A percentile compares a stretch with the other conserved stretches of the same genome.
Evolutionary conservation across 2,797 vertebrate genomes (phyloP).

Genomic region (Sebastes vulpes): DNA sequence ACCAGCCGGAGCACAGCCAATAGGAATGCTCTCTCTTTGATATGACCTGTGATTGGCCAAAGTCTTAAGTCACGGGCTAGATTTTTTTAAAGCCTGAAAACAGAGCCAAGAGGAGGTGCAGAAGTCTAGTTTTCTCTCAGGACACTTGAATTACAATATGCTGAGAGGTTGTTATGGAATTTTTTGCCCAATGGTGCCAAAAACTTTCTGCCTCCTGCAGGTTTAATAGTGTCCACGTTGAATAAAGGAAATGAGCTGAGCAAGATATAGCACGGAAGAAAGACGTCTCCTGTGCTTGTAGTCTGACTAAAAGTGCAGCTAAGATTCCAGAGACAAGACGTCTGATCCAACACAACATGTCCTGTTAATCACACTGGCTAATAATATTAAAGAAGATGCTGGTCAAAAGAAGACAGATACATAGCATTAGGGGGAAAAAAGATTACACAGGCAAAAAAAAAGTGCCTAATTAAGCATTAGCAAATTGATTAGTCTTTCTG

Average conservation of each 20-base stretch:
- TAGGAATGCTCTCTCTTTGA: too few species aligned
- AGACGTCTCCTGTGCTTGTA: conserved; percentile 35
- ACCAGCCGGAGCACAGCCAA: too few species aligned
- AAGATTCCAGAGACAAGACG: conserved; percentile 53
- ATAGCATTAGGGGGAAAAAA: conserved; percentile 8
- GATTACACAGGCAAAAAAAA: conserved; percentile 47
- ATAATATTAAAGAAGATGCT: conserved; percentile 25
- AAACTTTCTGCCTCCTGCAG: too few species aligned
- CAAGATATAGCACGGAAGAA: conserved; percentile 66
- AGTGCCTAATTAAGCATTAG: conserved; percentile 66
- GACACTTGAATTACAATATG: too few species aligned
- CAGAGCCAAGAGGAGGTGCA: too few species aligned
- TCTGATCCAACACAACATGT: conserved; percentile 41
- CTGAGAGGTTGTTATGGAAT: too few species aligned
- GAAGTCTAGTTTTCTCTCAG: too few species aligned
- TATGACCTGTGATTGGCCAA: too few species aligned
- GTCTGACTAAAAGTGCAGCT: conserved; percentile 52
- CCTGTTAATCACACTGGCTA: conserved; percentile 71
- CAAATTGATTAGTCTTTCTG: conserved; percentile 62
- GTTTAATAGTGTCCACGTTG: conserved; percentile 3
- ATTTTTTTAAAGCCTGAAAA: too few species aligned
- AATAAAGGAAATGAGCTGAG: conserved; percentile 61
- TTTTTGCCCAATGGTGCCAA: too few species aligned
- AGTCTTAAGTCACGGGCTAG: too few species aligned
- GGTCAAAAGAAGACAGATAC: conserved; percentile 57